These are phyloP conservation scores for Eupithecia exiguata DNA, from an alignment of 2,888 invertebrate genomes.

Conservation along the genomic window DNA sequence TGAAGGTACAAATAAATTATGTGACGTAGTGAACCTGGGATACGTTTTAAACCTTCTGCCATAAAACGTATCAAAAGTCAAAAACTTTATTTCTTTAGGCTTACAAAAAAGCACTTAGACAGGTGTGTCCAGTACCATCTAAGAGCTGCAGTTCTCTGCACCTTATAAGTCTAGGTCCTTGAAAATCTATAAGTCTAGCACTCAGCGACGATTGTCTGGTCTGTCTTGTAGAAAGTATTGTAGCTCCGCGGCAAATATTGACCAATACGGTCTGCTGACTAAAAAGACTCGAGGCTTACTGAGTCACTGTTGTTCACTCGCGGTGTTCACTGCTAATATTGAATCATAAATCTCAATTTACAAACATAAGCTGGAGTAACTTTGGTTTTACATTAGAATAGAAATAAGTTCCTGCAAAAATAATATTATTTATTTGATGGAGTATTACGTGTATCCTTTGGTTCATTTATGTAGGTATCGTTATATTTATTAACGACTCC, in stretches of 20 bases:
- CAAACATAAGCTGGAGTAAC: neutral
- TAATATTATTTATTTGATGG: neutral
- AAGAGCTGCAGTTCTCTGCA: no score
- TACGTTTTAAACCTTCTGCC: neutral
- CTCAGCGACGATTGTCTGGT: slow-evolving; percentile 6
- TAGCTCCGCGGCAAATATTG: neutral
- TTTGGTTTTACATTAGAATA: neutral
- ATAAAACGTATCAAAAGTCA: no score
- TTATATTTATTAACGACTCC: no score
- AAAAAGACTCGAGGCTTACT: neutral
- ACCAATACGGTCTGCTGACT: slow-evolving; percentile 7
- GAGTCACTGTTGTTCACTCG: neutral
- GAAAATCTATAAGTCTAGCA: neutral
- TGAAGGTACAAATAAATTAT: no score
- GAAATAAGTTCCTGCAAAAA: neutral
- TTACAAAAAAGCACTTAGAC: no score
- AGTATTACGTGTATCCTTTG: neutral
- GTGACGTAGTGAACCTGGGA: neutral
- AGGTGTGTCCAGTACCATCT: no score
- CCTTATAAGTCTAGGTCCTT: neutral
- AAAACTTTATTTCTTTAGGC: no score
- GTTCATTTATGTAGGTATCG: neutral
- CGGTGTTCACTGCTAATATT: neutral
- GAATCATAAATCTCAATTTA: neutral
- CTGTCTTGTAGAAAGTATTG: slow-evolving; percentile 7